Evolutionary conservation across 1,140 invertebrate species (phyloP).

Genomic region (Melanaphis sacchari): DNA sequence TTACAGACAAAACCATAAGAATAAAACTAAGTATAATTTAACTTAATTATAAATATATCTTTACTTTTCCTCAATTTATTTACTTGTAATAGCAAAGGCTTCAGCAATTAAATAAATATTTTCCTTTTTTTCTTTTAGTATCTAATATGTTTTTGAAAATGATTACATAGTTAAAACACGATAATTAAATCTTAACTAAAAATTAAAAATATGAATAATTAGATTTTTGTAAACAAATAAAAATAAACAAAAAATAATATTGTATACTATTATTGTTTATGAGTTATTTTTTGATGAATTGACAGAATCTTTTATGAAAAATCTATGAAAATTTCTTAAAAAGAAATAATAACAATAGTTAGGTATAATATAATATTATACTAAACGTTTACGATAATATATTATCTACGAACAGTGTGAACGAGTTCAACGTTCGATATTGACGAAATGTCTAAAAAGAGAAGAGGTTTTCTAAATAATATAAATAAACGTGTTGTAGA

Average conservation of each 20-base stretch:
- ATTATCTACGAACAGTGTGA: background rate
- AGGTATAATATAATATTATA: background rate
- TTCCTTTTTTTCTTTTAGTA: background rate
- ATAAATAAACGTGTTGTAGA: too few relatives aligned
- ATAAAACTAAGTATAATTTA: background rate
- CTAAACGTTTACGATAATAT: background rate
- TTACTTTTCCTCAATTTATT: background rate
- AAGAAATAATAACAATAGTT: background rate
- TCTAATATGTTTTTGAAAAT: background rate
- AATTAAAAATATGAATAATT: background rate
- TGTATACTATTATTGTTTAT: background rate
- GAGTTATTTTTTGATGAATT: background rate
- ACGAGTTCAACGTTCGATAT: constrained; percentile 11
- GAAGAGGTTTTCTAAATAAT: background rate
- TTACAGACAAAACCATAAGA: background rate
- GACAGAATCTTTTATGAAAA: background rate
- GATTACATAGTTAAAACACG: background rate
- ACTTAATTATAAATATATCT: background rate
- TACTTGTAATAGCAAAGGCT: background rate
- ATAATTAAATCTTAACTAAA: background rate
- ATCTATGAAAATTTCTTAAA: background rate
- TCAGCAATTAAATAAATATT: background rate
- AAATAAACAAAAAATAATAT: background rate
- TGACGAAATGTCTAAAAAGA: background rate
- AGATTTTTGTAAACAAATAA: constrained; percentile 10